These are phyloP conservation scores for Agapornis canus DNA, from an alignment of 2,797 vertebrate species.

Conservation along the genomic window DNA sequence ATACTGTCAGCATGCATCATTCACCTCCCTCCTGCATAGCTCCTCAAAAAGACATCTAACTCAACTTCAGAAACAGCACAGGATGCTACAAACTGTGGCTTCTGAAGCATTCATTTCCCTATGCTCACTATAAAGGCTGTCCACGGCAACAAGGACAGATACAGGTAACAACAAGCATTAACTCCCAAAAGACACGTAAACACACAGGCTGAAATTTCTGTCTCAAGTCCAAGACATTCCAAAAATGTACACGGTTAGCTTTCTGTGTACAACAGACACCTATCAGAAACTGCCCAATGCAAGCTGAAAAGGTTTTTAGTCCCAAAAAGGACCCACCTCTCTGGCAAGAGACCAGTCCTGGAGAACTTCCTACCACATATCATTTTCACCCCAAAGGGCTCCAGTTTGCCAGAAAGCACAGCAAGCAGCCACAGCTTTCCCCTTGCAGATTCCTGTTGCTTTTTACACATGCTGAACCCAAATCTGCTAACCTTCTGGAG, in stretches of 20 bases:
- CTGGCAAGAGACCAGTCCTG: neutral
- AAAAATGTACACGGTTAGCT: neutral
- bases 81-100: neutral
- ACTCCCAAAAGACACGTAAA: neutral
- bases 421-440: neutral
- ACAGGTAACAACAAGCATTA: neutral
- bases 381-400: neutral
- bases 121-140: neutral
- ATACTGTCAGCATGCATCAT: neutral
- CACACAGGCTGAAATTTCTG: neutral
- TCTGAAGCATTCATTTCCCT: neutral
- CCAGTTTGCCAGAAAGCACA: neutral
- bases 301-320: neutral
- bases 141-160: neutral
- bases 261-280: neutral
- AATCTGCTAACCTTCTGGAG: neutral
- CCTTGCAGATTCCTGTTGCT: neutral
- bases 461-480: neutral
- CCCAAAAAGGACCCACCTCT: neutral
- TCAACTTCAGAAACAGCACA: neutral
- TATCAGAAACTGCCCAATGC: neutral
- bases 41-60: neutral
- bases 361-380: fast-evolving
- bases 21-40: neutral
- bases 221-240: neutral